These are phyloP conservation scores for Steromphala cineraria DNA, from an alignment of 2,888 invertebrate genomes.

Conservation along the genomic window DNA sequence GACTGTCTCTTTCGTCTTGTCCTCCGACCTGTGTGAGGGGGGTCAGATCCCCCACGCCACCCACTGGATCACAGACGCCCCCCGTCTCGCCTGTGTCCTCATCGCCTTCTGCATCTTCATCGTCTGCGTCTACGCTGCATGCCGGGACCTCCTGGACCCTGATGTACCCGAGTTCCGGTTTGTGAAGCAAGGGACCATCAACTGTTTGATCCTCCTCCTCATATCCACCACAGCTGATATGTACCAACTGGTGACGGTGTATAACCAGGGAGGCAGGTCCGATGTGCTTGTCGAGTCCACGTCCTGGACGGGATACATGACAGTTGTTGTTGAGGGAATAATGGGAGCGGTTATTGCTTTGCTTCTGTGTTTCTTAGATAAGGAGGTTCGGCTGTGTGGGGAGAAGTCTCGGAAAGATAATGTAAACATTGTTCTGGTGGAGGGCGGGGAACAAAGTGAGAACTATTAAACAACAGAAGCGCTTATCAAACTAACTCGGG, in stretches of 20 bases:
- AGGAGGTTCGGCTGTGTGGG: background rate
- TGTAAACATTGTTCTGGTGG: background rate
- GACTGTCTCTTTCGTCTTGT: background rate
- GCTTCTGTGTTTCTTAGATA: background rate
- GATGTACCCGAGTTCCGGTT: background rate
- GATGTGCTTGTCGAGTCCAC: background rate
- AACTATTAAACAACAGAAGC: too few species aligned
- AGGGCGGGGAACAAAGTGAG: background rate
- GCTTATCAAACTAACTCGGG: too few species aligned
- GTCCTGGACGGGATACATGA: background rate
- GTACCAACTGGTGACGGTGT: background rate
- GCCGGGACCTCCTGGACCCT: background rate
- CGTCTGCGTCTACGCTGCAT: constrained; percentile 4
- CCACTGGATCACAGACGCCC: constrained; percentile 1
- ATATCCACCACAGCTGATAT: background rate
- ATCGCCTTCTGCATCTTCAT: constrained; percentile 10
- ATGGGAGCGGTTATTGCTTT: background rate
- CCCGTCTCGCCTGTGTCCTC: background rate
- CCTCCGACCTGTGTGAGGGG: background rate
- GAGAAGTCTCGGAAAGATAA: background rate
- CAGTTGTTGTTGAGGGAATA: background rate
- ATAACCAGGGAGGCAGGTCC: background rate
- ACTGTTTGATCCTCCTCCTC: background rate
- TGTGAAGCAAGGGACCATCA: constrained; percentile 4
- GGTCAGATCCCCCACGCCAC: background rate